phyloP scores from a whole-genome alignment of 2,888 invertebrate genomes.

The Barypeithes pellucidus region DNA sequence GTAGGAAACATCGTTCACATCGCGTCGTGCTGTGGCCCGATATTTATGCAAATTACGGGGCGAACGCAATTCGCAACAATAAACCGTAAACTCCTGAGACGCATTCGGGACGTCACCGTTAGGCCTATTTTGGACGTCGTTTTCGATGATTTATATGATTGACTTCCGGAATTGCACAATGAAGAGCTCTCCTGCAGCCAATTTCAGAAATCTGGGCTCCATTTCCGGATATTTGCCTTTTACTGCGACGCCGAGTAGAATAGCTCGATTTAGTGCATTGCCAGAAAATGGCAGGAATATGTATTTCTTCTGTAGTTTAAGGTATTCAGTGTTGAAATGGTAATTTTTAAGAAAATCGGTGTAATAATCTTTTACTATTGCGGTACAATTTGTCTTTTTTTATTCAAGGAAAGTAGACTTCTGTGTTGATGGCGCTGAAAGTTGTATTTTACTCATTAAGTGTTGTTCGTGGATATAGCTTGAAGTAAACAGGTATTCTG shows the following conservation, averaged over 20 bases:
- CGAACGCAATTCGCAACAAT: constrained; percentile 40
- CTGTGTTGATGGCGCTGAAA: too few species aligned
- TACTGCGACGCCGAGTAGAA: constrained; percentile 30
- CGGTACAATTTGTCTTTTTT: too few species aligned
- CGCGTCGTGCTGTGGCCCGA: constrained; percentile 19
- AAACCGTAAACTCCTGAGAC: constrained; percentile 38
- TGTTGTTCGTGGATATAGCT: too few species aligned
- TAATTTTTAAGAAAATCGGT: not conserved
- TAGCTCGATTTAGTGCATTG: constrained; percentile 30
- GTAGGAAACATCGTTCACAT: constrained; percentile 39
- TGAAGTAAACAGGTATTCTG: too few species aligned
- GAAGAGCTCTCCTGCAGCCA: constrained; percentile 34
- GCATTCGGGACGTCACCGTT: constrained; percentile 28
- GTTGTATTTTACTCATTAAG: too few species aligned
- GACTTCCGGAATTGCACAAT: constrained; percentile 46
- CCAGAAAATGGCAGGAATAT: constrained; percentile 14
- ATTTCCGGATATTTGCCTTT: constrained; percentile 47
- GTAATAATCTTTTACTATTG: too few species aligned
- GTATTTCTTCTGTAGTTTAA: too few species aligned
- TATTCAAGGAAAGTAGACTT: too few species aligned
- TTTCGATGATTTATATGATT: constrained; percentile 50
- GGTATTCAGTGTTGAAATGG: constrained; percentile 9
- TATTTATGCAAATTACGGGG: constrained; percentile 47
- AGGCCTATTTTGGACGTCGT: constrained; percentile 45
- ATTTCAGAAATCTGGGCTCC: constrained; percentile 39